These are phyloP conservation scores for Eueides isabella DNA, from an alignment of 1,140 invertebrate species.

Conservation along the genomic window DNA sequence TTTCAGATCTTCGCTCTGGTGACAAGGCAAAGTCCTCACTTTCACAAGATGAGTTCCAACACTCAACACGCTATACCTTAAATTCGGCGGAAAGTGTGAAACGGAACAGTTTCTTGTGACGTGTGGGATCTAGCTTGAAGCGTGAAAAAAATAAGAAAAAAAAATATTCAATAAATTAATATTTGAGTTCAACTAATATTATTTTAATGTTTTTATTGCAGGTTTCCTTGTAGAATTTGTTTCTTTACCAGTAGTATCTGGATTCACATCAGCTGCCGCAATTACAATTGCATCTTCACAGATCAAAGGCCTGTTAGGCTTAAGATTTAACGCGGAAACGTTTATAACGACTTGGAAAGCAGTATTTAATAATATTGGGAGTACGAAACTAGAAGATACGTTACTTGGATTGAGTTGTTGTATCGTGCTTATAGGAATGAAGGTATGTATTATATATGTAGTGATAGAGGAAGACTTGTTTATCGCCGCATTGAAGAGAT, in stretches of 20 bases:
- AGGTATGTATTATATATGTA: constrained; percentile 82
- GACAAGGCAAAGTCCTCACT: too few relatives aligned
- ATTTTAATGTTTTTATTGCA: constrained; percentile 60
- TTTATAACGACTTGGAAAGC: constrained; percentile 85
- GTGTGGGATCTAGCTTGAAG: too few relatives aligned
- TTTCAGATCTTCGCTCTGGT: too few relatives aligned
- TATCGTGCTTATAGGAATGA: constrained; percentile 83
- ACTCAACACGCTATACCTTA: too few relatives aligned
- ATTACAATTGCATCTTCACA: constrained; percentile 92
- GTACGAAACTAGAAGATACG: constrained; percentile 84
- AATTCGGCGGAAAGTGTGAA: too few relatives aligned
- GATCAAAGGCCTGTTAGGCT: constrained; percentile 88
- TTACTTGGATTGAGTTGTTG: constrained; percentile 86
- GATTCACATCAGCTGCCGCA: constrained; percentile 94
- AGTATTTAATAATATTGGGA: constrained; percentile 80
- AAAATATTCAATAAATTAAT: too few relatives aligned
- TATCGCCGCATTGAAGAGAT: too few relatives aligned
- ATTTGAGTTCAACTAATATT: too few relatives aligned
- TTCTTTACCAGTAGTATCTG: constrained; percentile 91
- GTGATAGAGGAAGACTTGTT: too few relatives aligned
- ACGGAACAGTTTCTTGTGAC: too few relatives aligned
- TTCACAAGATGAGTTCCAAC: too few relatives aligned
- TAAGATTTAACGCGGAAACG: constrained; percentile 84
- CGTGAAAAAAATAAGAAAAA: too few relatives aligned
- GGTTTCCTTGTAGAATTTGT: constrained; percentile 94